Percentiles rank a stretch among this genome's conserved stretches.
phyloP scores from a whole-genome alignment of 2,888 invertebrate genomes.

The Strigamia transsilvanica region DNA sequence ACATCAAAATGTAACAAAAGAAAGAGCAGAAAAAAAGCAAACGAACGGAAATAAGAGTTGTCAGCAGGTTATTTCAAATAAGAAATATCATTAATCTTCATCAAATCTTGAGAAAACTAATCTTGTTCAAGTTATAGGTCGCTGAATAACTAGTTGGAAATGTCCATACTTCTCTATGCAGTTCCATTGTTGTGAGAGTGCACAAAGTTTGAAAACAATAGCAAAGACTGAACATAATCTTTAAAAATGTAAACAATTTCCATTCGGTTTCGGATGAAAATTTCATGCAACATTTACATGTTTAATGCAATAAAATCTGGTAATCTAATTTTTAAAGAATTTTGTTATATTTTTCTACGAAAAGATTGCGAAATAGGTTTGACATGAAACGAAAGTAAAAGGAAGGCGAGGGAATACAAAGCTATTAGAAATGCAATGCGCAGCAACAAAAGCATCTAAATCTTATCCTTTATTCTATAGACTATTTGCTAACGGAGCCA shows the following conservation, averaged over 20 bases:
- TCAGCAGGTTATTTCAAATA: slow-evolving; percentile 13
- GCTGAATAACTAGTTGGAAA: background rate
- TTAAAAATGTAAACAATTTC: too few species aligned
- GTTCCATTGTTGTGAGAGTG: too few species aligned
- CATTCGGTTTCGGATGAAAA: too few species aligned
- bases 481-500: slow-evolving; percentile 11
- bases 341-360: background rate
- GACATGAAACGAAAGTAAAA: background rate
- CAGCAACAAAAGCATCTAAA: background rate
- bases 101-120: slow-evolving; percentile 3
- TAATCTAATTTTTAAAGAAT: background rate
- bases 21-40: background rate
- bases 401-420: background rate
- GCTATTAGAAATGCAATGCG: background rate
- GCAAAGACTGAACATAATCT: too few species aligned
- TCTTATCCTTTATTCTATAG: background rate
- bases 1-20: background rate
- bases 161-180: background rate
- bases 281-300: too few species aligned
- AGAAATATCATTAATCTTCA: slow-evolving; percentile 5
- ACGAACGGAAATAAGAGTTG: slow-evolving; percentile 4
- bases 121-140: background rate
- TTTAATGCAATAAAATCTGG: background rate
- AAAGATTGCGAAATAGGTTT: background rate
- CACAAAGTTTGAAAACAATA: too few species aligned